These are phyloP conservation scores for Spodoptera exigua DNA, from an alignment of 2,888 invertebrate species.

Conservation along the genomic window DNA sequence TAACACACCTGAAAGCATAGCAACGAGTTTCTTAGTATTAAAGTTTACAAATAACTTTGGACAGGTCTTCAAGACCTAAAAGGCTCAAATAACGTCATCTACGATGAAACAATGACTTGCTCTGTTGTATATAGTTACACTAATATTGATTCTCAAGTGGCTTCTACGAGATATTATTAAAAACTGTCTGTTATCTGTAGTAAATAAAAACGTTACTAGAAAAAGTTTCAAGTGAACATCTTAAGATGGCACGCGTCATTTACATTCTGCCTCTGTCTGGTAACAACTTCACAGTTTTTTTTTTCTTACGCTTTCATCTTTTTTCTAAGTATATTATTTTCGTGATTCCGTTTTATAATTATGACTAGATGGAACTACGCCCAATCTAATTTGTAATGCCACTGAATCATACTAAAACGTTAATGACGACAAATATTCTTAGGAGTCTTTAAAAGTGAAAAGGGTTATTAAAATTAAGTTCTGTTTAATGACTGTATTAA, in stretches of 20 bases:
- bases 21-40: too few relatives aligned
- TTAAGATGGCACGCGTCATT: conserved; percentile 47
- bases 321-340: conserved; percentile 17
- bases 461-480: too few relatives aligned
- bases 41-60: too few relatives aligned
- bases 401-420: conserved; percentile 9
- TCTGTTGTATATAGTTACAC: conserved; percentile 6
- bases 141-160: conserved; percentile 5
- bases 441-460: neutral
- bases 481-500: too few relatives aligned
- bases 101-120: conserved; percentile 3
- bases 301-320: conserved; percentile 51
- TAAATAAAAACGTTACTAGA: conserved; percentile 33
- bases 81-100: too few relatives aligned
- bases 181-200: conserved; percentile 14
- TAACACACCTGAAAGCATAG: too few relatives aligned
- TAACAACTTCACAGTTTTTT: conserved; percentile 18
- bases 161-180: neutral
- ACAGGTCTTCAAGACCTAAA: too few relatives aligned
- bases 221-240: conserved; percentile 39
- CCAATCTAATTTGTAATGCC: conserved; percentile 13
- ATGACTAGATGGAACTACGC: conserved; percentile 35
- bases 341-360: conserved; percentile 26
- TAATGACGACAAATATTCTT: conserved; percentile 5
- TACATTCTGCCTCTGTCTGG: conserved; percentile 25